Evolutionary conservation across 2,797 vertebrate genomes (phyloP).

Genomic region (Esox masquinongy): DNA sequence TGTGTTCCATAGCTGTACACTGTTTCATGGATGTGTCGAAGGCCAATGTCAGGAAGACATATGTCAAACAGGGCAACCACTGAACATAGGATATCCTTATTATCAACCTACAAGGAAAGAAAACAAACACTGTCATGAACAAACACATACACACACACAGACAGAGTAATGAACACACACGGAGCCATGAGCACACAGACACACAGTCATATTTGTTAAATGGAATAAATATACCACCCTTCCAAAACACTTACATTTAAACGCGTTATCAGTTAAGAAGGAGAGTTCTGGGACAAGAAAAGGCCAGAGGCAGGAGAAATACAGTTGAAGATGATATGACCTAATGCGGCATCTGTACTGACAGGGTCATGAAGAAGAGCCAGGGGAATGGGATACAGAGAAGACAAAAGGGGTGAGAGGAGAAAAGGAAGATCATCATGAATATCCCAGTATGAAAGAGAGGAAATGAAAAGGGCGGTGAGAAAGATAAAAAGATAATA

Average conservation of each 20-base stretch:
- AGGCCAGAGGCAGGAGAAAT: neutral
- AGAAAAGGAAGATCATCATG: neutral
- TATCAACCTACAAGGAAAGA: constrained; percentile 33
- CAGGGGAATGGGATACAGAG: neutral
- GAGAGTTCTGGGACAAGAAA: constrained; percentile 30
- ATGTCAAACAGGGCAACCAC: constrained; percentile 42
- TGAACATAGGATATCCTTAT: constrained; percentile 35
- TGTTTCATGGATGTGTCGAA: constrained; percentile 32
- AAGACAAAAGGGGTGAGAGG: neutral
- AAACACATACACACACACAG: neutral
- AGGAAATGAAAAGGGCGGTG: neutral
- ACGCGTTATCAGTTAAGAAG: constrained; percentile 10
- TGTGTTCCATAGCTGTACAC: constrained; percentile 25
- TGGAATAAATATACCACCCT: neutral
- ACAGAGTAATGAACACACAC: constrained; percentile 1
- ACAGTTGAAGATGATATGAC: constrained; percentile 29
- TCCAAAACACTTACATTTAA: neutral
- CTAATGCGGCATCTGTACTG: no score
- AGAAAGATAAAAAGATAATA: neutral
- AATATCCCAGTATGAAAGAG: neutral
- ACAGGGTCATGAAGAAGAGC: constrained; percentile 3
- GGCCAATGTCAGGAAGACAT: constrained; percentile 37
- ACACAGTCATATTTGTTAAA: neutral
- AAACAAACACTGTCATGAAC: neutral
- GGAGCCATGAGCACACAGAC: neutral